Evolutionary conservation across 2,888 invertebrate genomes (phyloP), one percentile per base, ranked within the genome.

Genomic region (Cosmopolites sordidus): DNA sequence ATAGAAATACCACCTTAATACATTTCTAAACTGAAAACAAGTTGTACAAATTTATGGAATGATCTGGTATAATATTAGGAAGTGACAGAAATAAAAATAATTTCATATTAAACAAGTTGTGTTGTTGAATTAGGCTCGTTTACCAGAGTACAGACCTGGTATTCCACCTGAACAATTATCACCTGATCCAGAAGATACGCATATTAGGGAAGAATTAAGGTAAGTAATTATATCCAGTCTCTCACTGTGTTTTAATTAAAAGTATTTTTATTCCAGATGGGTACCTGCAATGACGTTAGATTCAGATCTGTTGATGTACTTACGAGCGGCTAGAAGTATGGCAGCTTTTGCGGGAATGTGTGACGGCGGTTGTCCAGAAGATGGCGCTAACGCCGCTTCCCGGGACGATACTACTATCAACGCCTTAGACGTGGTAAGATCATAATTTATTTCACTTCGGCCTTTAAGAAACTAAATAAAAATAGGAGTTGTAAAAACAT

Each of bases 331-430:
- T 63, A 86, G 96, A 69, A 95, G 95, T 58, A 95, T 98, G 90
- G 96, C 97, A 71, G 96, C 96, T 55, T 97, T 97, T 78, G 96
- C 96, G 61, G 75, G 96, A 67, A 95, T 97, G 94, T 96, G 96
- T 82, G 95, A 96, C 81, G 95, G 95, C 60, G 96, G 96, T 54
- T 92, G 92, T 62, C 90, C 95, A 48, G 96, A 96, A 76, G 96
- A 97, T 76, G 96, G 96, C 69, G 95, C 94, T 77, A 87, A 92
- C 69, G 95, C 96, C 64, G 97, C 96, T 67, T 92, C 93, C 69
- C 83, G 95, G 73, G 97, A 97, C 78, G 95, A 95, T 75, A 97
- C 96, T 55, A 97, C 97, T 67, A 92, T 95, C 70, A 96, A 95
- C 79, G 97, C 97, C 59, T 82, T 96, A 69, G 92, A 96, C 76